These are phyloP conservation scores for Tychaedon coryphoeus DNA, from an alignment of 2,113 vertebrate genomes.

Conservation along the genomic window DNA sequence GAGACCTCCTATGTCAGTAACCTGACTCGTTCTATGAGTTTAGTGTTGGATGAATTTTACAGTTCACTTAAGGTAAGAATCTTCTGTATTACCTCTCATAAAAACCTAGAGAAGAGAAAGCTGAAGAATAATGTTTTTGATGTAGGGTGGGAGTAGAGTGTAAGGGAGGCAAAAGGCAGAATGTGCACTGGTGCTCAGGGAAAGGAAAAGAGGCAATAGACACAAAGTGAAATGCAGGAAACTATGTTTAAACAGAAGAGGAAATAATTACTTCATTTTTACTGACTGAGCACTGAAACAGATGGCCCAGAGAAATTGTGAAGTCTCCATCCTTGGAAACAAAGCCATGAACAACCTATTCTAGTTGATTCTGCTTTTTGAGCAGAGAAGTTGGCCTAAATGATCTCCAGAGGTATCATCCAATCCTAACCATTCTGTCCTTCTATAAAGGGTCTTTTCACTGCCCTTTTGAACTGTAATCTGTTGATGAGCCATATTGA, in stretches of 20 bases:
- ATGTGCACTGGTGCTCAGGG: neutral
- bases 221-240: neutral
- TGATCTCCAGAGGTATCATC: neutral
- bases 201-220: neutral
- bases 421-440: neutral
- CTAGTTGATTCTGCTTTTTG: neutral
- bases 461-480: neutral
- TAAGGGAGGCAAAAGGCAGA: neutral
- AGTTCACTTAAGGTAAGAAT: conserved; percentile 83
- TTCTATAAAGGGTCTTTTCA: neutral
- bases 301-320: neutral
- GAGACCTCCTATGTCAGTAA: conserved; percentile 93
- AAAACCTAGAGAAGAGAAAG: neutral
- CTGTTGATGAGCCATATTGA: neutral
- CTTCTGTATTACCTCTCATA: neutral
- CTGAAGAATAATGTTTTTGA: neutral
- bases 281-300: neutral
- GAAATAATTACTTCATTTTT: neutral
- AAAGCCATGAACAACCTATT: neutral
- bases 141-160: neutral
- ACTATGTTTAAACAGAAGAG: neutral
- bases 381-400: neutral
- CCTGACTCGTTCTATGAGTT: conserved; percentile 96
- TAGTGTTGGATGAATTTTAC: conserved; percentile 97
- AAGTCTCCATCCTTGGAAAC: neutral